phyloP scores from a whole-genome alignment of 2,888 invertebrate species.

The Dicyrtoma fusca region DNA sequence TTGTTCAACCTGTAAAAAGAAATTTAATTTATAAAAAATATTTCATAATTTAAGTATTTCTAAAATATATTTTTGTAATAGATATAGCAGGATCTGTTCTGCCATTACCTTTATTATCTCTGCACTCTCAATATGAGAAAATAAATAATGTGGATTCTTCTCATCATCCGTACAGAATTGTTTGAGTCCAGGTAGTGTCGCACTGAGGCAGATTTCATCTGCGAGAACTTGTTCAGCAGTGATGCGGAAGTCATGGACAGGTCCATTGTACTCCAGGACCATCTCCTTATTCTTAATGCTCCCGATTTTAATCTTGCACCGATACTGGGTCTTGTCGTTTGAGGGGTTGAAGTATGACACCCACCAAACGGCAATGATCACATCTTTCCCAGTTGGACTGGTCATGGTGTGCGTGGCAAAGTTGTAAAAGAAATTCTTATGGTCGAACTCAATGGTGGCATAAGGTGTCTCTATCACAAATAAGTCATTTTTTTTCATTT shows the following conservation, averaged over 20 bases:
- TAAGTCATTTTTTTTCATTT: too few relatives aligned
- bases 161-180: constrained; percentile 28
- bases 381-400: not conserved
- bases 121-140: constrained; percentile 27
- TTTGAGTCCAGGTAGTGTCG: constrained; percentile 16
- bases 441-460: constrained; percentile 27
- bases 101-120: constrained; percentile 6
- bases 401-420: constrained; percentile 25
- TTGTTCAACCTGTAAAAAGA: too few relatives aligned
- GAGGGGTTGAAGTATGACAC: constrained; percentile 20
- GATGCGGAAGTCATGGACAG: constrained; percentile 23
- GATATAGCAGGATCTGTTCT: not conserved
- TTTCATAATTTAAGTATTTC: too few relatives aligned
- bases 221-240: constrained; percentile 18
- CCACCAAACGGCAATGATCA: constrained; percentile 28
- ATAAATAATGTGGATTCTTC: constrained; percentile 14
- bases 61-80: too few relatives aligned
- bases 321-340: constrained; percentile 9
- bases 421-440: constrained; percentile 29
- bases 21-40: too few relatives aligned
- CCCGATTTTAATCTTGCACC: constrained; percentile 21
- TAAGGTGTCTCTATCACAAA: constrained; percentile 28
- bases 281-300: constrained; percentile 21
- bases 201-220: constrained; percentile 22
- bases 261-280: constrained; percentile 19